Evolutionary conservation across 2,797 vertebrate species (phyloP).

Genomic region (Myotis vivesi): DNA sequence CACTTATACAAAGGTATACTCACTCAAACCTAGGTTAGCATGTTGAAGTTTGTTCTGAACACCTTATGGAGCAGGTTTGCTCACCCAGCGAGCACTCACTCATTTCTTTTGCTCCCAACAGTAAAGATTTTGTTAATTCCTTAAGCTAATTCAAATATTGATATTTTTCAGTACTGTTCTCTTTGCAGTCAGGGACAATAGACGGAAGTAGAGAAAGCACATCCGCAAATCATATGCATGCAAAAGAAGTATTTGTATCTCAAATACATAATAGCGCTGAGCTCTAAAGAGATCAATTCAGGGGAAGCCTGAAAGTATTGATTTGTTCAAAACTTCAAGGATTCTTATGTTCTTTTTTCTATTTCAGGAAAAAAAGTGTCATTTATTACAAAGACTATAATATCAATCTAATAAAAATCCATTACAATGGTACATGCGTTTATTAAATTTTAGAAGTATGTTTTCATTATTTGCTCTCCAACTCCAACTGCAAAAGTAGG

Average conservation of each 20-base stretch:
- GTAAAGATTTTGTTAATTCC: conserved; percentile 23
- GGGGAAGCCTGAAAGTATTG: neutral
- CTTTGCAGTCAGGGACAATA: neutral
- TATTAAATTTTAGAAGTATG: neutral
- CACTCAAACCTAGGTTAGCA: neutral
- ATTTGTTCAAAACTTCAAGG: neutral
- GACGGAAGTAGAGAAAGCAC: neutral
- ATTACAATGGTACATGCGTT: neutral
- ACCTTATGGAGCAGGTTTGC: rapidly evolving
- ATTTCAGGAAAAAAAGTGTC: neutral
- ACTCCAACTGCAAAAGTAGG: neutral
- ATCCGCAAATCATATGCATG: neutral
- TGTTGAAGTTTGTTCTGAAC: neutral
- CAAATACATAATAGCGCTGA: neutral
- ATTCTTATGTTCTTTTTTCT: neutral
- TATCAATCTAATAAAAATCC: neutral
- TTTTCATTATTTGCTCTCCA: neutral
- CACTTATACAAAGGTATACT: neutral
- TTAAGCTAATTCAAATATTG: conserved; percentile 1
- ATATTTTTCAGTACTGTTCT: neutral
- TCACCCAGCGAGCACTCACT: neutral
- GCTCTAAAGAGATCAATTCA: neutral
- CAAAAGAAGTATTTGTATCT: neutral
- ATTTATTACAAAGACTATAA: neutral
- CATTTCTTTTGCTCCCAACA: neutral